A percentile compares a stretch with the other conserved stretches of the same genome.
phyloP scores from a whole-genome alignment of 2,113 vertebrate genomes.

The Poecilia latipinna region DNA sequence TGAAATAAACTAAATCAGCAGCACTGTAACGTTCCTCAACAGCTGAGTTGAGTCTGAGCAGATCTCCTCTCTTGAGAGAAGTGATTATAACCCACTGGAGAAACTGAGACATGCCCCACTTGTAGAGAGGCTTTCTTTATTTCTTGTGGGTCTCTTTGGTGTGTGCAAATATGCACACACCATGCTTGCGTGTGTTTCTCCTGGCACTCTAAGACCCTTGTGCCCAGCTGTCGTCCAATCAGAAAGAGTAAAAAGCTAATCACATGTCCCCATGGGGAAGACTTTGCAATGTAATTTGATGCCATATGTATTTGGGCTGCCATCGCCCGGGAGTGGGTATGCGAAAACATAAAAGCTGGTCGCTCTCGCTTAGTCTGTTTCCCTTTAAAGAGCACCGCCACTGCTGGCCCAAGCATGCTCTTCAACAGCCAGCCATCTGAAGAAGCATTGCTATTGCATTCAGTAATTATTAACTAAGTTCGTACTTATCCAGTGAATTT shows the following conservation, averaged over 20 bases:
- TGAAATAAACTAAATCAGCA: slow-evolving; percentile 19
- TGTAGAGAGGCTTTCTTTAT: slow-evolving; percentile 64
- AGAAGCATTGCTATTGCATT: background rate
- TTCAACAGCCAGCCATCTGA: background rate
- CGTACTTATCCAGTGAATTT: background rate
- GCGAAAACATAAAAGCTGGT: slow-evolving; percentile 56
- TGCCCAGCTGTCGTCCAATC: slow-evolving; percentile 72
- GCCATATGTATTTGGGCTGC: slow-evolving; percentile 58
- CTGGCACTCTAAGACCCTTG: slow-evolving; percentile 51
- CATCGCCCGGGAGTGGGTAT: slow-evolving; percentile 52
- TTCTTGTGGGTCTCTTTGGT: slow-evolving; percentile 53
- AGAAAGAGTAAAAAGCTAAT: slow-evolving; percentile 55
- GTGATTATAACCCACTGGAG: slow-evolving; percentile 63
- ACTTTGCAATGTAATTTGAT: slow-evolving; percentile 66
- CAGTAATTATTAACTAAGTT: background rate
- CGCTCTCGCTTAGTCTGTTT: slow-evolving; percentile 19
- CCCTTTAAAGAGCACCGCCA: background rate
- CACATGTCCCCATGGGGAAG: slow-evolving; percentile 62
- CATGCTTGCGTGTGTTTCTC: slow-evolving; percentile 52
- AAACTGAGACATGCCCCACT: slow-evolving; percentile 63
- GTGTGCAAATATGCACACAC: slow-evolving; percentile 16
- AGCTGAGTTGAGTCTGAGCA: slow-evolving; percentile 58
- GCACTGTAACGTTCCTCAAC: slow-evolving; percentile 40
- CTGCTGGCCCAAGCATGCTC: background rate
- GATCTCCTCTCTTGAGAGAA: slow-evolving; percentile 28